Evolutionary conservation across 2,797 vertebrate genomes (phyloP).

Genomic region (Zonotrichia albicollis): DNA sequence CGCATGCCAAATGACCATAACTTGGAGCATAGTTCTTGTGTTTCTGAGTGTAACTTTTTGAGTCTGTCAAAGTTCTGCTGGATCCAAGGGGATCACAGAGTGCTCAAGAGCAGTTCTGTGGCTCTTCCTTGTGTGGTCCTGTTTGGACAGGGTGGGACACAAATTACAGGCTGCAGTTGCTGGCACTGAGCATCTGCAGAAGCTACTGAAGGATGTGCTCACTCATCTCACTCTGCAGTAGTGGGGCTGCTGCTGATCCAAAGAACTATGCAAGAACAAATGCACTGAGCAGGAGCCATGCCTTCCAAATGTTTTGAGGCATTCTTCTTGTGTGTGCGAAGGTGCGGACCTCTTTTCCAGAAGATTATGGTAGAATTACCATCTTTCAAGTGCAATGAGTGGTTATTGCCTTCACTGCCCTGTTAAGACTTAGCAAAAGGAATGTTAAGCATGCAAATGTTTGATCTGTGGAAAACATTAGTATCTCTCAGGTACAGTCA

Average conservation of each 20-base stretch:
- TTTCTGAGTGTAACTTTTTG: neutral
- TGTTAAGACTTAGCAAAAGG: neutral
- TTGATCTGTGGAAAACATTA: neutral
- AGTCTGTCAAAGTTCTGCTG: neutral
- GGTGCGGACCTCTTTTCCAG: neutral
- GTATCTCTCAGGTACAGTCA: neutral
- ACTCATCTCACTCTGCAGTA: accelerated
- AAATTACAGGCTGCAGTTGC: neutral
- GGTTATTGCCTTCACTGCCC: neutral
- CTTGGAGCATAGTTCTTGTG: accelerated
- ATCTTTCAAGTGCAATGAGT: neutral
- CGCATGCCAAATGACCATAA: neutral
- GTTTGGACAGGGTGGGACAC: neutral
- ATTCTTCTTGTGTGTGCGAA: neutral
- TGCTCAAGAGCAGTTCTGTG: neutral
- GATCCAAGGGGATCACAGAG: neutral
- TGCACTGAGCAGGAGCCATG: neutral
- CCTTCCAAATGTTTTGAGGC: neutral
- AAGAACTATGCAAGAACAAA: neutral
- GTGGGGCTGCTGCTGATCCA: neutral
- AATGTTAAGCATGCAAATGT: neutral
- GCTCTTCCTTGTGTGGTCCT: neutral
- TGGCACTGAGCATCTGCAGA: neutral
- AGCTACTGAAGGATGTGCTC: accelerated
- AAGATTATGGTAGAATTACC: neutral